phyloP scores from a whole-genome alignment of 2,888 invertebrate genomes.

The Apamea crenata region DNA sequence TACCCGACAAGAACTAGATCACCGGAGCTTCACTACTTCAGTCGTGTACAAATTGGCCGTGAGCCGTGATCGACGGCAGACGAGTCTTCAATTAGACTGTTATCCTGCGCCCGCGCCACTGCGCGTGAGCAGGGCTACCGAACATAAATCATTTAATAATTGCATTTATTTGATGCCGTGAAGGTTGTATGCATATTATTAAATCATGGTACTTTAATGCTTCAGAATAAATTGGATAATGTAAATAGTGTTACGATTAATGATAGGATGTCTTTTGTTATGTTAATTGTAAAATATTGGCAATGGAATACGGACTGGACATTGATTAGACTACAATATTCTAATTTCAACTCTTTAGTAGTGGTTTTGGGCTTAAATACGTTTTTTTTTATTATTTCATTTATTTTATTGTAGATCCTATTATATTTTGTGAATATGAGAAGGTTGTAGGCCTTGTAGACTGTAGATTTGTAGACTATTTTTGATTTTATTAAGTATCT shows the following conservation, averaged over 20 bases:
- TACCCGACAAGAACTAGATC: slow-evolving; percentile 73
- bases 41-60: slow-evolving; percentile 81
- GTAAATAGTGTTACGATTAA: slow-evolving; percentile 32
- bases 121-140: slow-evolving; percentile 63
- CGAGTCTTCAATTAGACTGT: slow-evolving; percentile 75
- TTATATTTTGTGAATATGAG: background rate
- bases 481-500: background rate
- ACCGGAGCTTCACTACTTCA: slow-evolving; percentile 48
- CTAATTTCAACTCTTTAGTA: background rate
- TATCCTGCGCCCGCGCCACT: slow-evolving; percentile 66
- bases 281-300: slow-evolving; percentile 5
- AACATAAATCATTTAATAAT: slow-evolving; percentile 66
- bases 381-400: background rate
- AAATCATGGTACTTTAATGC: slow-evolving; percentile 47
- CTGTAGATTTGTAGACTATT: background rate
- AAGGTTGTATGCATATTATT: slow-evolving; percentile 60
- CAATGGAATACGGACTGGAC: background rate
- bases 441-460: background rate
- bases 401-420: background rate
- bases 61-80: slow-evolving; percentile 78
- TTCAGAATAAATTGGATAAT: slow-evolving; percentile 25
- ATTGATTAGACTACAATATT: background rate
- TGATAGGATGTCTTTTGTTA: slow-evolving; percentile 20
- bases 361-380: background rate
- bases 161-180: slow-evolving; percentile 56